Conservation (phyloP, 2,888 invertebrate species). For the Ellobium chinense region DNA sequence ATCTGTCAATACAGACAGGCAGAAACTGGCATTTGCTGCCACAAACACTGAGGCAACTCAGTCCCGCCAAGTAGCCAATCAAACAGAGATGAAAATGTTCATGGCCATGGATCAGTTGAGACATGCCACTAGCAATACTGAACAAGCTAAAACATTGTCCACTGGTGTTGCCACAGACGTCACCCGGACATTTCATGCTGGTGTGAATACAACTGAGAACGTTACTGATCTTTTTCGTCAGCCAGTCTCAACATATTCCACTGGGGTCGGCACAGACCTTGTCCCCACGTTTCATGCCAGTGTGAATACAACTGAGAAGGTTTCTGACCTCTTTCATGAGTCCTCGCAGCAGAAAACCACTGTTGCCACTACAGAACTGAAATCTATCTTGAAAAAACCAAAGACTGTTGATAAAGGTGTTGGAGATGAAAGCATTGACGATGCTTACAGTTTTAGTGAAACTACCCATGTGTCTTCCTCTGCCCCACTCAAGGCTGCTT, state of each 20-base stretch:
- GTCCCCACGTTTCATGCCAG: background rate
- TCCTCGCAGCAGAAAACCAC: constrained; percentile 14
- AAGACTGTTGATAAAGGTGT: constrained; percentile 11
- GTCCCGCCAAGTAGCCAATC: constrained; percentile 52
- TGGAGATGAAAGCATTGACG: background rate
- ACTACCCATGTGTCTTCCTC: constrained; percentile 10
- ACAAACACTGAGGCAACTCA: constrained; percentile 65
- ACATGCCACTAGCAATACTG: constrained; percentile 64
- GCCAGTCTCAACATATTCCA: constrained; percentile 53
- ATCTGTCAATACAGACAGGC: constrained; percentile 66
- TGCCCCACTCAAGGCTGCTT: background rate
- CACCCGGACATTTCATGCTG: background rate
- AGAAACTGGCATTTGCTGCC: constrained; percentile 55
- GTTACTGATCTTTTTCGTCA: constrained; percentile 29
- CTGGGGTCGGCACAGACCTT: constrained; percentile 61
- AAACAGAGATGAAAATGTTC: constrained; percentile 70
- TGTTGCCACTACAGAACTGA: background rate
- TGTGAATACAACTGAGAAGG: constrained; percentile 36
- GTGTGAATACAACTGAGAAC: constrained; percentile 37
- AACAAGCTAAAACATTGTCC: constrained; percentile 53
- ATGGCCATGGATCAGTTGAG: constrained; percentile 60
- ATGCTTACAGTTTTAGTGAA: background rate
- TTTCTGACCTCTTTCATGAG: too few species aligned
- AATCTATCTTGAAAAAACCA: constrained; percentile 30
- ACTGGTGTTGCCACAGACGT: constrained; percentile 61